phyloP scores from a whole-genome alignment of 2,797 vertebrate species.

The Enteromius unitaeniatus region DNA sequence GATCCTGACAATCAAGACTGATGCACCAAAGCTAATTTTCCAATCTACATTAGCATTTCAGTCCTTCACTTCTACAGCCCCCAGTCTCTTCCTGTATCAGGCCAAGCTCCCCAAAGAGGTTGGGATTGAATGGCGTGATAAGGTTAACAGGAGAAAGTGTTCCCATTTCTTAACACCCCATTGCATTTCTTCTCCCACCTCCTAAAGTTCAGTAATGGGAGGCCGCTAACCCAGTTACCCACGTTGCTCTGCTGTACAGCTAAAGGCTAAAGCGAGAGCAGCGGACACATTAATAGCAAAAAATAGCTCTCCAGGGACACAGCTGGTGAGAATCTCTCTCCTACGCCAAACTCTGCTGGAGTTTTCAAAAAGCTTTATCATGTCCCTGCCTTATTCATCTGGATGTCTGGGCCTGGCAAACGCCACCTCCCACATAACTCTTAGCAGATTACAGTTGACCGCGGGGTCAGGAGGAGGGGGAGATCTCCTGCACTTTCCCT shows the following conservation, averaged over 20 bases:
- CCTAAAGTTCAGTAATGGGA: conserved; percentile 46
- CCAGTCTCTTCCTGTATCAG: neutral
- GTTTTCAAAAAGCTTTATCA: conserved; percentile 55
- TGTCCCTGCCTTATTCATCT: conserved; percentile 48
- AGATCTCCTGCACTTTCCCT: conserved; percentile 30
- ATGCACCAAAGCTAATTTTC: conserved; percentile 3
- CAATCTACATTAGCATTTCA: conserved; percentile 27
- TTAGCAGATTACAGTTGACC: conserved; percentile 56
- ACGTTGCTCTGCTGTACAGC: conserved; percentile 35
- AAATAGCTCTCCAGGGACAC: conserved; percentile 51
- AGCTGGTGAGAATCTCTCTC: conserved; percentile 48
- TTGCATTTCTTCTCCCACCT: conserved; percentile 20
- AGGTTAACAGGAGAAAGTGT: conserved; percentile 43
- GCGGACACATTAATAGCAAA: conserved; percentile 50
- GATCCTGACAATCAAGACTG: neutral
- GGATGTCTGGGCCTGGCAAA: conserved; percentile 47
- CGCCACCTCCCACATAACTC: conserved; percentile 52
- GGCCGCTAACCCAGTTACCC: conserved; percentile 57
- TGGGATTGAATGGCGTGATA: conserved; percentile 35
- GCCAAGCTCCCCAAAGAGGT: neutral
- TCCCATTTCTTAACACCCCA: conserved; percentile 35
- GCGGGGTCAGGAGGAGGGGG: conserved; percentile 38
- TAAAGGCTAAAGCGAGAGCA: conserved; percentile 53
- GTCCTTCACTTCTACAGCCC: conserved; percentile 9
- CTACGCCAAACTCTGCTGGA: conserved; percentile 41